Base-by-base conservation (phyloP, 2,888 invertebrate species). In the Andrena flavipes region DNA sequence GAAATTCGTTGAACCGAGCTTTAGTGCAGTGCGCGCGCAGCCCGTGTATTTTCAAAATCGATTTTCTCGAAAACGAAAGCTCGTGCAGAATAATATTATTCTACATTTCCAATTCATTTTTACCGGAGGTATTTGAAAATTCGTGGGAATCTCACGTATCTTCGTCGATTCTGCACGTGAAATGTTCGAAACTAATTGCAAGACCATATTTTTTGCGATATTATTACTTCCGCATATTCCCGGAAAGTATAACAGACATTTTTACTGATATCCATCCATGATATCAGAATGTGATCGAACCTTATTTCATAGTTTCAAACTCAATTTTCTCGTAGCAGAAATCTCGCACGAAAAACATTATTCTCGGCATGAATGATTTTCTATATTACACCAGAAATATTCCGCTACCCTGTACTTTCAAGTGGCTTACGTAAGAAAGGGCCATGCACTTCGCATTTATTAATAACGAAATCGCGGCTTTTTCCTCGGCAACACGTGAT, bases 391-490 rank as follows among this genome's bases (percentile, higher is more conserved):
- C 23, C 20, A 20, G 20, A 54, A n/a, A 54, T 8, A 54, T 54
- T 54, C 54, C 1, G 8, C n/a, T n/a, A 54, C 42, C 51, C 26
- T 5, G 2, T 60, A 42, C 13, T n/a, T 23, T 7, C 16, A 1
- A 20, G 23, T 71, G 8, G 13, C 33, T 59, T 49, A 42, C 29
- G 7, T 3, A 56, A 65, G 20, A 1, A 23, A 20, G 7, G 54
- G 20, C 5, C 48, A 16, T 26, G 74, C 26, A 60, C 70, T 79
- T 72, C 33, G 54, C 70, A 74, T 70, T 85, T 79, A 82, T 84
- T 82, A 84, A 85, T 76, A 73, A 64, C 49, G 71, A 13, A 49
- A 62, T 54, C 65, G 64, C 26, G 62, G 54, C 23, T 23, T 26
- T 60, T 33, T 63, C 29, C 29, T 29, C 74, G 10, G 29, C 49